A percentile compares a stretch with the other conserved stretches of the same genome.
These are phyloP conservation scores for Galago senegalensis DNA, from an alignment of 2,797 vertebrate genomes.

Conservation along the genomic window DNA sequence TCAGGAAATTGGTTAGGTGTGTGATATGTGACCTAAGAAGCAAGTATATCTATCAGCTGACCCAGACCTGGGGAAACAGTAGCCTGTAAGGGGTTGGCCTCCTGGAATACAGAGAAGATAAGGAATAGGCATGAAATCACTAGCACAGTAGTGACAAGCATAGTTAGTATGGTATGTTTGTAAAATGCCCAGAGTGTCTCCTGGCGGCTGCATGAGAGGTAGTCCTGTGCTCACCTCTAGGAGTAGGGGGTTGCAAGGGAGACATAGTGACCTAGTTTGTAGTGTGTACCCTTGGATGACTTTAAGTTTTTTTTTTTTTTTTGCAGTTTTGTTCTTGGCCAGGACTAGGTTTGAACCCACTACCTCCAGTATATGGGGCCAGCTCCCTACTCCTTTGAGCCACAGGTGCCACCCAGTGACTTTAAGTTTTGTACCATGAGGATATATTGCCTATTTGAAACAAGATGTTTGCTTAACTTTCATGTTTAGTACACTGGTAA, in stretches of 20 bases:
- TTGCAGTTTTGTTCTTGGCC: no score
- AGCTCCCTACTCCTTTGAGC: no score
- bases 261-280: not conserved
- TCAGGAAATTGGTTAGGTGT: not conserved
- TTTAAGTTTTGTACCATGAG: not conserved
- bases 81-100: not conserved
- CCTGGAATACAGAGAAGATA: not conserved
- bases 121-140: no score
- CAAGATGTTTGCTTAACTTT: not conserved
- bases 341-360: no score
- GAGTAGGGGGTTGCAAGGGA: not conserved
- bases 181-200: not conserved
- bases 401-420: not conserved
- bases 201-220: not conserved
- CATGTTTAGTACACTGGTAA: not conserved
- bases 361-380: no score
- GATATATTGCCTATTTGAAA: not conserved
- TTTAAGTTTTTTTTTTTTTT: not conserved
- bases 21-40: not conserved
- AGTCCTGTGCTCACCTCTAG: not conserved
- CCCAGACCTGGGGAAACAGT: not conserved
- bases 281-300: not conserved
- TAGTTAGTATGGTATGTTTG: fast-evolving
- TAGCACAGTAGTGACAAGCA: fast-evolving
- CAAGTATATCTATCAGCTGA: not conserved